Percentiles rank a stretch among this genome's conserved stretches.
These are phyloP conservation scores for Neoarius graeffei DNA, from an alignment of 2,113 vertebrate species.

Conservation along the genomic window DNA sequence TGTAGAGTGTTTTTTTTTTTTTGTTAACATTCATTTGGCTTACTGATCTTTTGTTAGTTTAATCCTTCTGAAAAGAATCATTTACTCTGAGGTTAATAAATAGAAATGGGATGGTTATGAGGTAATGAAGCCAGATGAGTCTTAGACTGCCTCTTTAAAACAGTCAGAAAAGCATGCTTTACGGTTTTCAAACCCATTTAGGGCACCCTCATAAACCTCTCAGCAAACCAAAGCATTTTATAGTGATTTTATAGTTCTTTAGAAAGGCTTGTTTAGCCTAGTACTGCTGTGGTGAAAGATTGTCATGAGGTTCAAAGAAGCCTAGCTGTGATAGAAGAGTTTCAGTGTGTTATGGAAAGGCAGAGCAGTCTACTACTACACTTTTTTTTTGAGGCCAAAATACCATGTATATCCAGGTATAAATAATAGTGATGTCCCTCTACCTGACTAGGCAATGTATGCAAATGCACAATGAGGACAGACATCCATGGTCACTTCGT, in stretches of 20 bases:
- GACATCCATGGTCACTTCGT: not conserved
- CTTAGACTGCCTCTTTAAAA: conserved; percentile 45
- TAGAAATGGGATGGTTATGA: conserved; percentile 62
- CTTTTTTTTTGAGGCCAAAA: not conserved
- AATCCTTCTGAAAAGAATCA: conserved; percentile 16
- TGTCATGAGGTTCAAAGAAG: not conserved
- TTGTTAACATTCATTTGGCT: not conserved
- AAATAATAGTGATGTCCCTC: not conserved
- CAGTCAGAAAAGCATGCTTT: conserved; percentile 17
- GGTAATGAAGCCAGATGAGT: conserved; percentile 63
- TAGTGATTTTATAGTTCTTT: conserved; percentile 6
- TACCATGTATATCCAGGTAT: not conserved
- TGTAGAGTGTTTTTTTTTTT: not conserved
- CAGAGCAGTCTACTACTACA: not conserved
- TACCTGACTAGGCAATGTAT: not conserved
- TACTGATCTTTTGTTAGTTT: not conserved
- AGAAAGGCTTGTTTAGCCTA: not conserved
- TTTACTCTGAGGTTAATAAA: conserved; percentile 58
- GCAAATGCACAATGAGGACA: not conserved
- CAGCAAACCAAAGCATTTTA: conserved; percentile 10
- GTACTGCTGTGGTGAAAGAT: not conserved
- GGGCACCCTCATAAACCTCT: conserved; percentile 9
- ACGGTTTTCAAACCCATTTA: not conserved
- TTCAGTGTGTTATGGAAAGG: not conserved
- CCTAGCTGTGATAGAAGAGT: not conserved